Evolutionary conservation across 2,888 invertebrate genomes (phyloP), one percentile per base, ranked within the genome.

Genomic region (Lissonota sp.): DNA sequence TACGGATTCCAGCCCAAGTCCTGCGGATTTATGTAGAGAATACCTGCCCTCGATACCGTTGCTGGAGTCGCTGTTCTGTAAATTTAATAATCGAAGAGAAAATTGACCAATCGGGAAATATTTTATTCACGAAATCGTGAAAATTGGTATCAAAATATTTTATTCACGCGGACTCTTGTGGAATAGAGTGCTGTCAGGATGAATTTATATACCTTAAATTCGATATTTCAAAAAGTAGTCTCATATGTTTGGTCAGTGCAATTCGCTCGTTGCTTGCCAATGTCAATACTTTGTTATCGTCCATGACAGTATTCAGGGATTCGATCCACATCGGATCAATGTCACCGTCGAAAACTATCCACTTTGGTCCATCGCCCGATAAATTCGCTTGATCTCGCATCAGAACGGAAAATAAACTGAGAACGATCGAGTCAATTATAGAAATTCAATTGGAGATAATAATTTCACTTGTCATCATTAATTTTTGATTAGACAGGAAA

Each of bases 301-400:
- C 99, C 98, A 99, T 99, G 14, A 99, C 95, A 3, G 98, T 99
- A 91, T 99, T 99, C 40, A 99, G 94, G 44, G 98, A 98, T 93
- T 99, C 98, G 88, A 99, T 99, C 99, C 98, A 99, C 98, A 98
- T 98, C 0, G 98, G 98, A 93, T 99, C 98, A 86, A 99, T 98
- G 90, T 99, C 98, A 14, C 99, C 98, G 92, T 99, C 99, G 62
- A 98, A 94, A 6, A 99, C 97, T 87, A 99, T 98, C 99, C 99
- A 99, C 91, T 98, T 98, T 0, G 97, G 96, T 0, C 96, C 96
- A 87, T 96, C 96, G 0, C 97, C 97, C 0, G 95, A 93, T 94
- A 98, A 94, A 91, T 98, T 98, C 0, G 98, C 97, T 93, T 98
- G 96, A 90, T 99, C 98, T 83, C 99, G 94, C 97, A 99, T 98